These are phyloP conservation scores for Porites rus DNA, from an alignment of 92 coral and sea anemone species.

Conservation along the genomic window DNA sequence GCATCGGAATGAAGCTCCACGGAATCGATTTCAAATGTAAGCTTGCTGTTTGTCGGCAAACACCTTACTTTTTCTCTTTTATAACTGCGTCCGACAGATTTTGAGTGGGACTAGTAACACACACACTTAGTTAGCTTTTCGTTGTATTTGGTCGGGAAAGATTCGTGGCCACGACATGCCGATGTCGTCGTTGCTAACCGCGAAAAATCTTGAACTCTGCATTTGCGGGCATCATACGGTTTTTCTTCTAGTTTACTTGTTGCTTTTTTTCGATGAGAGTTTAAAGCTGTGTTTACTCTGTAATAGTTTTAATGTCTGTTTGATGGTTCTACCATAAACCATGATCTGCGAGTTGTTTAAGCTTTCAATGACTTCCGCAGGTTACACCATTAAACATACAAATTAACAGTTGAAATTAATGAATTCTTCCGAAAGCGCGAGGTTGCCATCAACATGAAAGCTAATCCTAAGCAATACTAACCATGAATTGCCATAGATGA, in stretches of 20 bases:
- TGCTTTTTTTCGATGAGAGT: neutral
- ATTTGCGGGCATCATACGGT: neutral
- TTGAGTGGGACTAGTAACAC: neutral
- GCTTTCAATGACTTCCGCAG: constrained; percentile 25
- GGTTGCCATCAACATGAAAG: neutral
- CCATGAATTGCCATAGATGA: neutral
- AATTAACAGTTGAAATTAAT: neutral
- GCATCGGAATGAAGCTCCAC: constrained; percentile 6
- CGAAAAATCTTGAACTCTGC: neutral
- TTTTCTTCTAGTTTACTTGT: neutral
- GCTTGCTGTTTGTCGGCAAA: neutral
- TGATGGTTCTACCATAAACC: neutral
- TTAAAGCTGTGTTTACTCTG: neutral
- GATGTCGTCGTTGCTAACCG: constrained; percentile 3
- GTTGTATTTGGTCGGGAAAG: neutral
- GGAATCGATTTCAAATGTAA: neutral
- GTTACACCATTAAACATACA: neutral
- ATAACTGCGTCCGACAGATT: neutral
- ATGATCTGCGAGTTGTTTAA: neutral
- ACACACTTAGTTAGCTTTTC: neutral
- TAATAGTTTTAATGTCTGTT: neutral
- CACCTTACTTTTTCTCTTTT: neutral
- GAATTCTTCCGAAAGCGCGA: constrained; percentile 7
- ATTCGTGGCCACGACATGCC: neutral
- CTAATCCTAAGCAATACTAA: neutral